phyloP scores from a whole-genome alignment of 2,888 invertebrate genomes.

The Lasioglossum vierecki region DNA sequence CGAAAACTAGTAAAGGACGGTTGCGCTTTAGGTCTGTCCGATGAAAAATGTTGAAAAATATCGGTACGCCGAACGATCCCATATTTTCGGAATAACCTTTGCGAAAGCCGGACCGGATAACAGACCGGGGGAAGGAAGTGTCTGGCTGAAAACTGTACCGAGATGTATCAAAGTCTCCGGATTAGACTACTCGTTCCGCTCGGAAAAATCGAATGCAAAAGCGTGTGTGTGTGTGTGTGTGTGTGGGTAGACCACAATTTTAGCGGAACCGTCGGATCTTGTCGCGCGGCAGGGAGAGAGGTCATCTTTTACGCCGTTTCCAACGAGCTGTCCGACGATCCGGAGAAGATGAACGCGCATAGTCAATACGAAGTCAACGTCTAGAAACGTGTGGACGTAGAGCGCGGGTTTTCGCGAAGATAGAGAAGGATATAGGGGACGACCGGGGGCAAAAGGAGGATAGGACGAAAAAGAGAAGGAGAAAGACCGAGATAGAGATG shows the following conservation, averaged over 20 bases:
- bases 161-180: constrained; percentile 3
- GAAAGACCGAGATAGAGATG: constrained; percentile 60
- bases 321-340: constrained; percentile 63
- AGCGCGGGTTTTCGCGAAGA: constrained; percentile 32
- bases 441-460: neutral
- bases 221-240: neutral
- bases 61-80: neutral
- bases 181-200: neutral
- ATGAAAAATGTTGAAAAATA: neutral
- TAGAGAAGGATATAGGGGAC: constrained; percentile 15
- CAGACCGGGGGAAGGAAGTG: neutral
- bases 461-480: constrained; percentile 40
- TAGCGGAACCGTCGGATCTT: constrained; percentile 16
- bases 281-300: constrained; percentile 8
- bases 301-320: constrained; percentile 65
- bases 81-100: neutral
- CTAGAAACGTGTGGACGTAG: constrained; percentile 65
- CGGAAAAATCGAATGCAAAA: constrained; percentile 40
- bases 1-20: neutral
- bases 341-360: constrained; percentile 67
- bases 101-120: neutral
- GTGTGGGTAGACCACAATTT: constrained; percentile 39
- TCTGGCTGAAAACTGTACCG: neutral
- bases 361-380: constrained; percentile 72
- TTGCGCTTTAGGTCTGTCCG: neutral